Evolutionary conservation across 2,113 vertebrate species (phyloP), one percentile per base, ranked within the genome.

Genomic region (Pelmatolapia mariae): DNA sequence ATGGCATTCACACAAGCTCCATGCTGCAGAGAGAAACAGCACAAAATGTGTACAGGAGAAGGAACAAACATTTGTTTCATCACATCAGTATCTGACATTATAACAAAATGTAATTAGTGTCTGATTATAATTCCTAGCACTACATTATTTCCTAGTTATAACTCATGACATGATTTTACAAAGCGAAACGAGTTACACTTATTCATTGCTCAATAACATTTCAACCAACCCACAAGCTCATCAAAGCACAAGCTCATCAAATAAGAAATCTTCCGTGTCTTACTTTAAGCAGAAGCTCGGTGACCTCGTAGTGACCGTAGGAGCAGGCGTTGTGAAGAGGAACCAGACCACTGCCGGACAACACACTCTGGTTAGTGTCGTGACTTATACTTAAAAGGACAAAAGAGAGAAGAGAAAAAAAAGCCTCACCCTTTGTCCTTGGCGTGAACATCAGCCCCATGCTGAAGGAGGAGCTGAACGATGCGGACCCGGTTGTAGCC

Each of bases 261-360:
- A 12, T 19, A 43, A 38, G 10, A 57, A 63, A 68, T 38, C 26
- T 33, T 26, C 12, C 3, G 16, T 4, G 36, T 82, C 96, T 96
- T 96, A 99, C 99, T 97, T 99, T 99, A 19, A 99, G 96, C 84
- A 99, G 96, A 80, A 99, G 96, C 93, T 99, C 98, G 10, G 98
- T 99, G 91, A 99, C 99, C 92, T 99, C 99, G 29, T 98, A 99
- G 96, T 99, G 99, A 86, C 99, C 99, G 31, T 99, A 99, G 0
- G 99, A 99, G 84, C 99, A 99, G 19, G 99, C 99, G n/a, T 99
- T 99, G 95, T 99, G 99, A 92, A 99, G 97, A 93, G 99, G 99
- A 84, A 99, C 99, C 63, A 99, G 97, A 84, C 99, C 99, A 40
- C 99, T 99, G 95, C 56, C 19, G 31, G 36, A 43, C 19, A 76